Percentiles rank a stretch among this genome's conserved stretches.
Evolutionary conservation across 2,113 vertebrate species (phyloP).

Genomic region (Spea multiplicata): DNA sequence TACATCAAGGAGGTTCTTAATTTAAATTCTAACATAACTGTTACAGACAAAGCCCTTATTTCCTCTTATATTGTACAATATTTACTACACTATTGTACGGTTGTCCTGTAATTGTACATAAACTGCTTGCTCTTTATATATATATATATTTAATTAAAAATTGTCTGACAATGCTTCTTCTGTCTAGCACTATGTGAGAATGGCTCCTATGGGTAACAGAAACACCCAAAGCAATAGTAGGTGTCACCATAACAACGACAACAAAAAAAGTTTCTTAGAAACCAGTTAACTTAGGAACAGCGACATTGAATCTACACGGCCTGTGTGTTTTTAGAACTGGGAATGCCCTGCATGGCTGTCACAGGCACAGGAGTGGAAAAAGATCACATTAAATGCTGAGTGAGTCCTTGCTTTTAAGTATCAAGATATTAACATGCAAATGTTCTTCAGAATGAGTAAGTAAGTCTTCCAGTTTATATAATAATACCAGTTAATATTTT

Average conservation of each 20-base stretch:
- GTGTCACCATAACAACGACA: constrained; percentile 4
- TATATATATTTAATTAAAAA: too few species aligned
- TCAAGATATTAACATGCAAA: too few species aligned
- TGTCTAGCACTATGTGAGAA: constrained; percentile 6
- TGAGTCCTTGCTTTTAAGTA: background rate
- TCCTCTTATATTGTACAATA: too few species aligned
- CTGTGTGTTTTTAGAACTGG: background rate
- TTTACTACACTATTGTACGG: too few species aligned
- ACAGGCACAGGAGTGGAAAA: background rate
- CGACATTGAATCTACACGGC: background rate
- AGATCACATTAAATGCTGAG: background rate
- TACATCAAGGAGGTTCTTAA: too few species aligned
- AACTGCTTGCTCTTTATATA: too few species aligned
- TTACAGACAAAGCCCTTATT: too few species aligned
- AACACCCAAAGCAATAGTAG: background rate
- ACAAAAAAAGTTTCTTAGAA: constrained; percentile 33
- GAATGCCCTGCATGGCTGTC: background rate
- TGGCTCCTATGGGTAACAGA: constrained; percentile 18
- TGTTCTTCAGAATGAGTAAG: too few species aligned
- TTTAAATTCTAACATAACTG: too few species aligned
- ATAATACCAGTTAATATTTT: too few species aligned
- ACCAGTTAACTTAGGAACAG: background rate
- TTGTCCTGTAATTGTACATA: too few species aligned
- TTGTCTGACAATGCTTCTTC: background rate
- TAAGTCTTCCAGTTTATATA: too few species aligned